Evolutionary conservation across 2,888 invertebrate genomes (phyloP).

Genomic region (Peribatodes rhomboidaria): DNA sequence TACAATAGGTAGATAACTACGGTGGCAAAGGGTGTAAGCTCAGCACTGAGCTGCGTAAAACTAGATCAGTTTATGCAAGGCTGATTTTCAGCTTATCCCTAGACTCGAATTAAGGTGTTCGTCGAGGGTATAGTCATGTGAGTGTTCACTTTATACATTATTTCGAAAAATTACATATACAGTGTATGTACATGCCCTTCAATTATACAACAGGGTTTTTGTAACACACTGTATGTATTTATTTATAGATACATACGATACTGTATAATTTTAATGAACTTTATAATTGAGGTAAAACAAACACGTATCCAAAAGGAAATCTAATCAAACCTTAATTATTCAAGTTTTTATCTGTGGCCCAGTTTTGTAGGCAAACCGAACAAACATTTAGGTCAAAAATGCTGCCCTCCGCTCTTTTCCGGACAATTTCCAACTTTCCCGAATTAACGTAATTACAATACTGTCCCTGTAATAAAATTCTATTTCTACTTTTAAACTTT

Average conservation of each 20-base stretch:
- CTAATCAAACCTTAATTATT: constrained; percentile 47
- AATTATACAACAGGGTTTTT: no score
- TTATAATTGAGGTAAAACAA: constrained; percentile 22
- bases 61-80: no score
- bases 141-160: no score
- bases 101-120: no score
- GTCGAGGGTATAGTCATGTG: no score
- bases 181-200: no score
- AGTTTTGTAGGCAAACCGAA: constrained; percentile 43
- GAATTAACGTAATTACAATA: constrained; percentile 43
- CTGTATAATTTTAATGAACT: constrained; percentile 19
- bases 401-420: constrained; percentile 29
- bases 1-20: no score
- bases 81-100: no score
- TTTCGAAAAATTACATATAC: no score
- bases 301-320: constrained; percentile 40
- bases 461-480: constrained; percentile 36
- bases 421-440: constrained; percentile 45
- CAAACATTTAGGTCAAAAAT: constrained; percentile 46
- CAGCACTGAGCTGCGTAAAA: no score
- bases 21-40: no score
- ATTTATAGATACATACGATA: constrained; percentile 1
- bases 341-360: constrained; percentile 47
- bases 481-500: constrained; percentile 33
- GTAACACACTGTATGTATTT: no score